Evolutionary conservation across 2,888 invertebrate species (phyloP), one percentile per base, ranked within the genome.

Genomic region (Oxycera nigricornis): DNA sequence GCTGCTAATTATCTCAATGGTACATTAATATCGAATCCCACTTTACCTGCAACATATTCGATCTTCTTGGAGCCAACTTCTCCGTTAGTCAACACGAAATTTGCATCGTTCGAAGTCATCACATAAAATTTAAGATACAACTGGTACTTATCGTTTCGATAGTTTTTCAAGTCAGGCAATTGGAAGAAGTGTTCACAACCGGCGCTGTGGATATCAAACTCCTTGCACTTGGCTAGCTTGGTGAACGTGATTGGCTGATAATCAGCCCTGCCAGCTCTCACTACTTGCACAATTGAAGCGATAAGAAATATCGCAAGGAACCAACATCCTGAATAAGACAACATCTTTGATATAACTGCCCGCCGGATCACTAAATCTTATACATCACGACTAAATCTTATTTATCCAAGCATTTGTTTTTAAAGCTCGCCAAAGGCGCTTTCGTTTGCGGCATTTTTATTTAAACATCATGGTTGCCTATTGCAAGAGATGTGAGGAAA

Each of bases 171-270:
- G n/a, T n/a, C 26, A 4, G 24, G 31, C n/a, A 61, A 17, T 2
- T 30, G 61, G 9, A 61, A 61, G n/a, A 31, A 61, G 20, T 61
- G 61, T 1, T 14, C 14, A 17, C 61, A 61, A 6, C 20, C 14
- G 24, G 14, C 26, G 14, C 20, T 14, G 4, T 28, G n/a, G 17
- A 61, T 61, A 17, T 61, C 61, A 20, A 28, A 61, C 35, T 61
- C 61, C 31, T 61, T 30, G 20, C 61, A 61, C 6, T 30, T 61
- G 3, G 61, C 61, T 61, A 61, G 20, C 9, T 61, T 61, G n/a
- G 30, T 2, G 1, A 30, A 30, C 1, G 61, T 17, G 1, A 61
- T 31, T 11, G 61, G 61, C 2, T 14, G 1, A n/a, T n/a, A n/a
- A n/a, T 61, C 26, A n/a, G 3, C 26, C 7, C 35, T 2, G 9